These are phyloP conservation scores for Lysandra bellargus DNA, from an alignment of 2,888 invertebrate genomes.

Conservation along the genomic window DNA sequence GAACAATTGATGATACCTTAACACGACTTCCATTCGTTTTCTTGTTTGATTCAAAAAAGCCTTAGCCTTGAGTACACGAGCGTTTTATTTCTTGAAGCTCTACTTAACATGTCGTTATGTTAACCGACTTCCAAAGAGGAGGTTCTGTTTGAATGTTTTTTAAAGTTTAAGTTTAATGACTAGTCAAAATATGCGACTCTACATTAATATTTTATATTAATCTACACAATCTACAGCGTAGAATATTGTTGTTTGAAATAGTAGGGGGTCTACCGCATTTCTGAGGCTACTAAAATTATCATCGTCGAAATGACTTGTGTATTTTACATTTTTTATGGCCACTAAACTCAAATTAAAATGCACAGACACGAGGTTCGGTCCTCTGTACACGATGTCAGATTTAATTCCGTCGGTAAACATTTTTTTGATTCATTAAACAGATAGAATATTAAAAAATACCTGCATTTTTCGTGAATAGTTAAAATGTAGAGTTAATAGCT, in stretches of 20 bases:
- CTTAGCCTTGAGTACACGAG: neutral
- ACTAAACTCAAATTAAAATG: slow-evolving; percentile 51
- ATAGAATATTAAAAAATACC: neutral
- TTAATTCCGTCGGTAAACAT: slow-evolving; percentile 38
- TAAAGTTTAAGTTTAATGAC: neutral
- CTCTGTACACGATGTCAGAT: slow-evolving; percentile 49
- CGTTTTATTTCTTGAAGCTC: neutral
- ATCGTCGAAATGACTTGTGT: slow-evolving; percentile 21
- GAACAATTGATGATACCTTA: slow-evolving; percentile 28
- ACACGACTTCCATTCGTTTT: slow-evolving; percentile 23
- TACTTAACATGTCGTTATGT: neutral
- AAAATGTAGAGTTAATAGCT: too few relatives aligned
- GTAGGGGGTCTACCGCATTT: slow-evolving; percentile 3
- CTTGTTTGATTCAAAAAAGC: slow-evolving; percentile 21
- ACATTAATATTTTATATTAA: neutral
- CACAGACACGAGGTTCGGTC: slow-evolving; percentile 49
- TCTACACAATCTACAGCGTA: neutral
- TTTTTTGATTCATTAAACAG: slow-evolving; percentile 31
- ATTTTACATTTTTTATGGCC: slow-evolving; percentile 21
- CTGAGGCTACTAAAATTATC: neutral
- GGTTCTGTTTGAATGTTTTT: too few relatives aligned
- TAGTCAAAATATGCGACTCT: neutral
- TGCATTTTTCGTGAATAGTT: neutral
- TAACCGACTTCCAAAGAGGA: neutral
- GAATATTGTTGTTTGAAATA: neutral